Evolutionary conservation across 2,113 vertebrate species (phyloP).

Genomic region (Tiliqua scincoides): DNA sequence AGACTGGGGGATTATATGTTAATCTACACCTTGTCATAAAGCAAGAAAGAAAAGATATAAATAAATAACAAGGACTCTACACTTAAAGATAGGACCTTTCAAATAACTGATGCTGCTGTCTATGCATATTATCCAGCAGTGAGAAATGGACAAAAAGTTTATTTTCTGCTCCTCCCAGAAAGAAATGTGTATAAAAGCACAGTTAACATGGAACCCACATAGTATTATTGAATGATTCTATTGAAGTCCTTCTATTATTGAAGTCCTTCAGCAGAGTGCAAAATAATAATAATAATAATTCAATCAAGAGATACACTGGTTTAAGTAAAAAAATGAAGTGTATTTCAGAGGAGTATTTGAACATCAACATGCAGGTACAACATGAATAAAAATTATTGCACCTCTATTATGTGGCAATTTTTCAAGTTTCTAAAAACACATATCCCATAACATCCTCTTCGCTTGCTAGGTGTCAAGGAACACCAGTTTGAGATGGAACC

Average conservation of each 20-base stretch:
- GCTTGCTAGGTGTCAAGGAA: constrained; percentile 67
- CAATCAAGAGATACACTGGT: constrained; percentile 16
- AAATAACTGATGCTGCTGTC: no score
- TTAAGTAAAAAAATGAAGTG: constrained; percentile 69
- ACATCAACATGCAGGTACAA: constrained; percentile 77
- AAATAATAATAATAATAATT: neutral
- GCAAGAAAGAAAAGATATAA: neutral
- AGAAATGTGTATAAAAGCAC: neutral
- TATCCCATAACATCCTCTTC: constrained; percentile 69
- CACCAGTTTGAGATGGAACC: constrained; percentile 55
- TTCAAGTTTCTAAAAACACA: constrained; percentile 79
- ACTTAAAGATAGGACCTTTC: no score
- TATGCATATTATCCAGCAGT: no score
- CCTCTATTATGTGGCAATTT: constrained; percentile 75
- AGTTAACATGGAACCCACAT: neutral
- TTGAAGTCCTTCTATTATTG: neutral
- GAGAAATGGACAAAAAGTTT: neutral
- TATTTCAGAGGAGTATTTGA: constrained; percentile 72
- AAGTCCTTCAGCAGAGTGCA: neutral
- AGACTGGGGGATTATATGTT: neutral
- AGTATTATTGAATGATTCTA: neutral
- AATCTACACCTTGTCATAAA: neutral
- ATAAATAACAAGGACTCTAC: no score
- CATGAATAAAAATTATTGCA: constrained; percentile 78
- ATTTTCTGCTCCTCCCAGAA: neutral